These are phyloP conservation scores for Muschampia plurimacula DNA, from an alignment of 2,888 invertebrate species.

Conservation along the genomic window DNA sequence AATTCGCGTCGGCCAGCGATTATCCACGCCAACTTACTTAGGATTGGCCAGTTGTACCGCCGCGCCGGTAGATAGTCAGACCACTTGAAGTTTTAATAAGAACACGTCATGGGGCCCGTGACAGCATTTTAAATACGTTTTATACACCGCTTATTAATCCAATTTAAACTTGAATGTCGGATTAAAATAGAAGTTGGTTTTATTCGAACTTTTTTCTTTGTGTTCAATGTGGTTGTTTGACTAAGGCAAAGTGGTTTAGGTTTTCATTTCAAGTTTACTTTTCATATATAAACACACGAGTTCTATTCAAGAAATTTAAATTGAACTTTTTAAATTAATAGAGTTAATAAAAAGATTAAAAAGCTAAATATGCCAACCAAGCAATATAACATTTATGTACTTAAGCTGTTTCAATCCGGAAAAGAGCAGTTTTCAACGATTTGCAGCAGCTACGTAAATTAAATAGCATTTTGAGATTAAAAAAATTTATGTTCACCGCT, in stretches of 20 bases:
- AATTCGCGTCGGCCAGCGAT: slow-evolving; percentile 66
- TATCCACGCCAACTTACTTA: slow-evolving; percentile 74
- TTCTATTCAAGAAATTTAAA: neutral
- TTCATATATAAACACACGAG: neutral
- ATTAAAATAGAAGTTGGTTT: slow-evolving; percentile 35
- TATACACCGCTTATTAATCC: slow-evolving; percentile 36
- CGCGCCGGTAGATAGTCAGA: slow-evolving; percentile 32
- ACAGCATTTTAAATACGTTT: slow-evolving; percentile 41
- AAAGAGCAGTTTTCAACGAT: neutral
- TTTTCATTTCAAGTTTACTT: neutral
- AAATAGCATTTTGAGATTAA: too few relatives aligned
- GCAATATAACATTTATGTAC: too few relatives aligned
- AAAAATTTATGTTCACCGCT: too few relatives aligned
- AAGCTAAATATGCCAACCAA: neutral
- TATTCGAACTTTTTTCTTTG: slow-evolving; percentile 23
- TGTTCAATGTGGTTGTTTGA: slow-evolving; percentile 31
- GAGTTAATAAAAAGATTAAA: neutral
- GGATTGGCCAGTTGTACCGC: slow-evolving; percentile 49
- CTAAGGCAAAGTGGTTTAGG: slow-evolving; percentile 14
- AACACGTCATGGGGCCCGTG: slow-evolving; percentile 57
- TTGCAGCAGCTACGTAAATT: too few relatives aligned
- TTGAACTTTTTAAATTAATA: neutral
- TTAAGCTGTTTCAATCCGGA: neutral
- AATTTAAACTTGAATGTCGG: slow-evolving; percentile 35
- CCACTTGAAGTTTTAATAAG: slow-evolving; percentile 64